phyloP scores from a whole-genome alignment of 2,797 vertebrate genomes.

The Sciurus carolinensis region DNA sequence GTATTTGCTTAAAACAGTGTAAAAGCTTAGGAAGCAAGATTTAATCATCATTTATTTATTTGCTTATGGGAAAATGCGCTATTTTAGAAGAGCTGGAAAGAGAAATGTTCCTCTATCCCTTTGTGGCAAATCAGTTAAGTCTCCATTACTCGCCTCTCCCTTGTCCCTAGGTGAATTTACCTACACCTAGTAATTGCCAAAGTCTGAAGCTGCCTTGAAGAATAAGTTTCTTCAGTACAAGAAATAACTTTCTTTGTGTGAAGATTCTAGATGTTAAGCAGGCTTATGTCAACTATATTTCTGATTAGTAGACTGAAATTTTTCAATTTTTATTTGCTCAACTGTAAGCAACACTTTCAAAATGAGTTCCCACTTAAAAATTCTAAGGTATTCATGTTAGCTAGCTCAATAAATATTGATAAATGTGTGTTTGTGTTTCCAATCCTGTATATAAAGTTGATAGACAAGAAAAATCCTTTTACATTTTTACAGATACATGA shows the following conservation, averaged over 20 bases:
- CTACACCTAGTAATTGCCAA: neutral
- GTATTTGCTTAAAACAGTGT: slow-evolving; percentile 13
- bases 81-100: neutral
- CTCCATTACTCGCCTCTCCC: neutral
- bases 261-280: slow-evolving; percentile 31
- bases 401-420: slow-evolving; percentile 51
- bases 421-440: slow-evolving; percentile 8
- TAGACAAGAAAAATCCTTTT: slow-evolving; percentile 49
- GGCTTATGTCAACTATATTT: neutral
- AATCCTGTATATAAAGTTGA: slow-evolving; percentile 6
- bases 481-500: slow-evolving; percentile 29
- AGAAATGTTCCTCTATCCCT: neutral
- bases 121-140: neutral
- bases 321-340: slow-evolving; percentile 45
- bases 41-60: neutral
- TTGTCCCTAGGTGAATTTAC: neutral
- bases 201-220: neutral
- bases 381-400: slow-evolving; percentile 16
- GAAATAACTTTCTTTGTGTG: neutral
- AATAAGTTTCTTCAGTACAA: neutral
- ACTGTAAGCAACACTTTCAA: slow-evolving; percentile 15
- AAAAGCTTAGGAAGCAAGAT: neutral
- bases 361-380: slow-evolving; percentile 47
- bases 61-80: neutral
- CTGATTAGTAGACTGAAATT: neutral